Conservation (phyloP, 2,113 vertebrate genomes). For the Mesembrinibis cayennensis region DNA sequence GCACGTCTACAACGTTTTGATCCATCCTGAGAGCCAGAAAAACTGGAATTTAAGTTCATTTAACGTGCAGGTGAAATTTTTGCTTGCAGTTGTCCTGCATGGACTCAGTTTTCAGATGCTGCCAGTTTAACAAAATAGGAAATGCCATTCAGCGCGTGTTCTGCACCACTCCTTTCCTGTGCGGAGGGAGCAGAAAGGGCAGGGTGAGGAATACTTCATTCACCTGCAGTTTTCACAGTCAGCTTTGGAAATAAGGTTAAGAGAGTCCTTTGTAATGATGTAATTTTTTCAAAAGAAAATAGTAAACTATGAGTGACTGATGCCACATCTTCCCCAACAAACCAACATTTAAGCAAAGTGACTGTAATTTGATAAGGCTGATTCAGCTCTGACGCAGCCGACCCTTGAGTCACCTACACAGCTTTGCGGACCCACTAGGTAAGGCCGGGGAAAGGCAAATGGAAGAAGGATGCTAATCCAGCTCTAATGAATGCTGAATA, state of each 20-base stretch:
- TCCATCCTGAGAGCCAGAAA: not conserved
- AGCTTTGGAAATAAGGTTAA: conserved; percentile 6
- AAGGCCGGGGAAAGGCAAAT: not conserved
- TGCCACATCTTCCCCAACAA: not conserved
- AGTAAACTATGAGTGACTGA: not conserved
- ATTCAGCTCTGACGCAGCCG: not conserved
- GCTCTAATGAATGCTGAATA: not conserved
- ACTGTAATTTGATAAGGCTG: not conserved
- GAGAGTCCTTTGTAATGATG: not conserved
- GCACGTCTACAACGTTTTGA: not conserved
- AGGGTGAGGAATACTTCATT: conserved; percentile 64
- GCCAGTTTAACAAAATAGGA: conserved; percentile 71
- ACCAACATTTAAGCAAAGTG: not conserved
- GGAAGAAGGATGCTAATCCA: not conserved
- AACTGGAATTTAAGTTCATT: not conserved
- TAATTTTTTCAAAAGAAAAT: not conserved
- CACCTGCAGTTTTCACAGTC: conserved; percentile 16
- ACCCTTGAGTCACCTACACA: not conserved
- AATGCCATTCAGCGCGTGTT: conserved; percentile 66
- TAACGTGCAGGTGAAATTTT: not conserved
- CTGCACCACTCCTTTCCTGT: conserved; percentile 77
- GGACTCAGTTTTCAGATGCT: not conserved
- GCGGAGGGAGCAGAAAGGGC: conserved; percentile 44
- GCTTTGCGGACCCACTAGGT: not conserved
- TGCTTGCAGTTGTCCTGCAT: not conserved